These are phyloP conservation scores for Autographa pulchrina DNA, from an alignment of 2,888 invertebrate species.

Conservation along the genomic window DNA sequence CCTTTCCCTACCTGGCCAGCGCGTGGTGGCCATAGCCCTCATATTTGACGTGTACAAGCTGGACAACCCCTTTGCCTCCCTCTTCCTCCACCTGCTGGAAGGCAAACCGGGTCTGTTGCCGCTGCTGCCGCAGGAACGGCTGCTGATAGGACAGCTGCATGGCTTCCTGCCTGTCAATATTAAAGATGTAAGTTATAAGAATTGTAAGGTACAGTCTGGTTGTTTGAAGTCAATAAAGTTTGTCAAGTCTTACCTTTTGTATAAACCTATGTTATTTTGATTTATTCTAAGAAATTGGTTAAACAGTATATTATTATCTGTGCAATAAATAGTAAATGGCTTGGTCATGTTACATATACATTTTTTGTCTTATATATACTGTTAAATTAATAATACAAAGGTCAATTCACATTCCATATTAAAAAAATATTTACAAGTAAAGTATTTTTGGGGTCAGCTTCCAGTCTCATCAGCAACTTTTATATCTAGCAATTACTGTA, in stretches of 20 bases:
- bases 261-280: too few relatives aligned
- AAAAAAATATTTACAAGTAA: too few relatives aligned
- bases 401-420: too few relatives aligned
- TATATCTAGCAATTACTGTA: too few relatives aligned
- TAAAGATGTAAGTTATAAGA: conserved; percentile 91
- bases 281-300: too few relatives aligned
- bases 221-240: not conserved
- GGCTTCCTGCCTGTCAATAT: conserved; percentile 91
- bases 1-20: conserved; percentile 83
- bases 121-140: conserved; percentile 90
- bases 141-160: conserved; percentile 92
- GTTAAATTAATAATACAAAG: too few relatives aligned
- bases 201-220: not conserved
- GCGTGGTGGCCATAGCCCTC: conserved; percentile 83
- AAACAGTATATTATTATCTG: too few relatives aligned
- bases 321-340: too few relatives aligned
- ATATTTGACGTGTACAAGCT: conserved; percentile 83
- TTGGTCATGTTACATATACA: too few relatives aligned
- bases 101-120: conserved; percentile 80
- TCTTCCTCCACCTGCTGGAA: conserved; percentile 83
- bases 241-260: not conserved
- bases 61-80: conserved; percentile 83
- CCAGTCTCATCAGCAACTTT: too few relatives aligned
- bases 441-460: too few relatives aligned
- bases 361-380: too few relatives aligned